Evolutionary conservation across 2,113 vertebrate species (phyloP).

Genomic region (Pollachius pollachius): DNA sequence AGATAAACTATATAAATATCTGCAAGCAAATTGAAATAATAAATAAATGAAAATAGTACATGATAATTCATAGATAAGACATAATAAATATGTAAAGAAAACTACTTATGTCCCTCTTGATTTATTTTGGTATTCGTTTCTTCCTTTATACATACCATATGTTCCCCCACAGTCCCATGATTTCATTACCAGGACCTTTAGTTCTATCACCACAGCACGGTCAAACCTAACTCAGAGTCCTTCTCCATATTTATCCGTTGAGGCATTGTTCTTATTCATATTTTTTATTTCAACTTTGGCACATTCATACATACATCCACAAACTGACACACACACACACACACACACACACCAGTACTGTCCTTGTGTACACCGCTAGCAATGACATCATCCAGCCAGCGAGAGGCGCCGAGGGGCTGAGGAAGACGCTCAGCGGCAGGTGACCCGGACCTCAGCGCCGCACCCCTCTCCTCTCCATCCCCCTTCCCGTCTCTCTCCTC

Average conservation of each 20-base stretch:
- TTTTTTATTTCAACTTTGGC: neutral
- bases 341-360: conserved; percentile 30
- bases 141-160: neutral
- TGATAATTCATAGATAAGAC: neutral
- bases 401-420: conserved; percentile 25
- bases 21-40: neutral
- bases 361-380: conserved; percentile 44
- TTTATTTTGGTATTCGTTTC: neutral
- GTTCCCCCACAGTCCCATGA: neutral
- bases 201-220: neutral
- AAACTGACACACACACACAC: conserved; percentile 2
- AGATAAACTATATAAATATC: neutral
- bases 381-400: conserved; percentile 37
- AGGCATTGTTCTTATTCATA: neutral
- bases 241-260: neutral
- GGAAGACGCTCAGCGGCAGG: neutral
- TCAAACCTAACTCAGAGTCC: neutral
- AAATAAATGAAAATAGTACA: neutral
- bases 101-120: neutral
- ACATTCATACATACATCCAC: neutral
- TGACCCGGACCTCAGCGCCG: neutral
- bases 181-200: neutral
- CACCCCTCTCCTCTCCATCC: neutral
- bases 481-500: neutral
- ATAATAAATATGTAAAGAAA: neutral